Conservation (phyloP, 2,113 vertebrate genomes). For the Labeo catla region DNA sequence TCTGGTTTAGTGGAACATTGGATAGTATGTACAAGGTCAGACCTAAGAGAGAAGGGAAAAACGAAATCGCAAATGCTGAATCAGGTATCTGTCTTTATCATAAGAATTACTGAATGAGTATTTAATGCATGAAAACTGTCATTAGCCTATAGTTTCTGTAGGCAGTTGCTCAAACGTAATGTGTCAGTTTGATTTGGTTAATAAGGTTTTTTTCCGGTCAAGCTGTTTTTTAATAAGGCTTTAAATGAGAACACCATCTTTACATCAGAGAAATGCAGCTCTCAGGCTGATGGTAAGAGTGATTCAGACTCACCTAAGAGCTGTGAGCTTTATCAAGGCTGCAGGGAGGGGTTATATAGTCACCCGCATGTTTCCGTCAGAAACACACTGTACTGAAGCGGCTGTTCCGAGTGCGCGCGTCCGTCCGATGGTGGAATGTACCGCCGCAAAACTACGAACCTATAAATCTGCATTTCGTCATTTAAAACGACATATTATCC, state of each 20-base stretch:
- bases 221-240: neutral
- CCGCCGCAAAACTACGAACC: neutral
- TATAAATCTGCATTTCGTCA: neutral
- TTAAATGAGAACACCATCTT: neutral
- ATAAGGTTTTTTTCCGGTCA: neutral
- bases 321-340: neutral
- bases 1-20: neutral
- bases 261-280: neutral
- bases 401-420: neutral
- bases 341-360: neutral
- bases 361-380: neutral
- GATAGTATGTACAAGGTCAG: conserved; percentile 8
- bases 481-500: neutral
- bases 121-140: neutral
- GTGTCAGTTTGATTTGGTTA: neutral
- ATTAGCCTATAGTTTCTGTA: neutral
- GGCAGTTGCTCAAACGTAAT: neutral
- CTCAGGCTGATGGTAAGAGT: neutral
- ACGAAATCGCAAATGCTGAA: neutral
- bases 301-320: neutral
- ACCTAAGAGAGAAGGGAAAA: neutral
- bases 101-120: neutral
- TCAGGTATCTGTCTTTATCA: neutral
- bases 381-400: conserved; percentile 18
- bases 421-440: neutral